Conservation (phyloP, 64 coral and sea anemone genomes). For the Acropora tenuis region DNA sequence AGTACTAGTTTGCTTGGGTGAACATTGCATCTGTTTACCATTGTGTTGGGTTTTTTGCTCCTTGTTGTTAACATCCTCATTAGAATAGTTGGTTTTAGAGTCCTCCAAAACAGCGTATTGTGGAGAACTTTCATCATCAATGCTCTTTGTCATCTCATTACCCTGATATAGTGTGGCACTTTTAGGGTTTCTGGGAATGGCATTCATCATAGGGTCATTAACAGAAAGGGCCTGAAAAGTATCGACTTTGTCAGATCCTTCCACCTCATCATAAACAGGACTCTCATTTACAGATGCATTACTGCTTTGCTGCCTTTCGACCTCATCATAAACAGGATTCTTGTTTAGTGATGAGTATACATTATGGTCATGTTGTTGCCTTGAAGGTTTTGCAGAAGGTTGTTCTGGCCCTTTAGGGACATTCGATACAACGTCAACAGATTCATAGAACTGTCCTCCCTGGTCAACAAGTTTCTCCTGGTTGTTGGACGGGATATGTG, state of each 20-base stretch:
- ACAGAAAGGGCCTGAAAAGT: background rate
- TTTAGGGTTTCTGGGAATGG: background rate
- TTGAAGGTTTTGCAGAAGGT: background rate
- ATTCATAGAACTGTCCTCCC: constrained; percentile 36
- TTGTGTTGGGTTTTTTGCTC: background rate
- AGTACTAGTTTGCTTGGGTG: background rate
- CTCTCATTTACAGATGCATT: background rate
- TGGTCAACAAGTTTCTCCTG: constrained; percentile 24
- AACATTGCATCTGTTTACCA: background rate
- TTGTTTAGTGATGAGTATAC: background rate
- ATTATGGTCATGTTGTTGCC: background rate
- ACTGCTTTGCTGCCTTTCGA: background rate
- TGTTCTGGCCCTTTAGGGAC: background rate
- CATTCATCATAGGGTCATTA: background rate
- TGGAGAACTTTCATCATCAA: constrained; percentile 1
- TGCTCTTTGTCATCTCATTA: background rate
- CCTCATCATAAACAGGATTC: constrained; percentile 14
- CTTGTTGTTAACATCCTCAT: background rate
- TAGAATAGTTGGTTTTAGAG: background rate
- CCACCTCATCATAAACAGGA: constrained; percentile 21
- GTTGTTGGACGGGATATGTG: background rate
- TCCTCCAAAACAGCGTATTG: constrained; percentile 50
- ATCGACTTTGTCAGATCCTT: background rate
- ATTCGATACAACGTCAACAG: constrained; percentile 45
- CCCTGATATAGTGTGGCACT: background rate